A percentile compares a stretch with the other conserved stretches of the same genome.
phyloP scores from a whole-genome alignment of 2,888 invertebrate genomes.

The Unio pictorum region DNA sequence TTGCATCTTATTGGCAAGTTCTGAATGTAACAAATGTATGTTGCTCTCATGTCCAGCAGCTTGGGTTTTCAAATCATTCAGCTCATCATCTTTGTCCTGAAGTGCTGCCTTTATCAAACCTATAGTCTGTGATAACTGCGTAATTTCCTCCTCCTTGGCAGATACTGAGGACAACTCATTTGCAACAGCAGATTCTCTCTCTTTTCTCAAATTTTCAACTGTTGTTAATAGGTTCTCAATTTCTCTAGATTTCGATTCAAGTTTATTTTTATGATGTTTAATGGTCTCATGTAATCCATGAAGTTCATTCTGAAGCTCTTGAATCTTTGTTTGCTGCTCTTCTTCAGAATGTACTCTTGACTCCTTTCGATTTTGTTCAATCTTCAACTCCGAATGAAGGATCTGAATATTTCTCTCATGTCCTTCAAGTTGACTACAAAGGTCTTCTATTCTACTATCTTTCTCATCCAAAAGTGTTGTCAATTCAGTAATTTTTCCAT shows the following conservation, averaged over 20 bases:
- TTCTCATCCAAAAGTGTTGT: too few relatives aligned
- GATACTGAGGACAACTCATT: conserved; percentile 3
- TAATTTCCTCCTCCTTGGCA: conserved; percentile 1
- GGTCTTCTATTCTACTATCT: too few relatives aligned
- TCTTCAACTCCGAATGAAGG: too few relatives aligned
- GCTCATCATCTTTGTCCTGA: conserved; percentile 21
- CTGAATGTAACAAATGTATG: not conserved
- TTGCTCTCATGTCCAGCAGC: not conserved
- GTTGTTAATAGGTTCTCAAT: conserved; percentile 14
- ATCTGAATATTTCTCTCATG: too few relatives aligned
- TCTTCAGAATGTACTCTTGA: too few relatives aligned
- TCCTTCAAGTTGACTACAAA: too few relatives aligned
- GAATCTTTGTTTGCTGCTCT: too few relatives aligned
- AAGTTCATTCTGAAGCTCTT: too few relatives aligned
- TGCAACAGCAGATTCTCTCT: conserved; percentile 1
- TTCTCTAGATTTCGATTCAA: conserved; percentile 8
- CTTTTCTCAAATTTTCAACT: conserved; percentile 15
- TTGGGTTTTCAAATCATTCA: conserved; percentile 13
- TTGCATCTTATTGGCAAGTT: conserved; percentile 20
- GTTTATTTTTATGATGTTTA: conserved; percentile 7
- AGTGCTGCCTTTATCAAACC: conserved; percentile 3
- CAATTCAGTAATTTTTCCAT: too few relatives aligned
- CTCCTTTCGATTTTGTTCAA: too few relatives aligned
- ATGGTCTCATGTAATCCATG: conserved; percentile 3
- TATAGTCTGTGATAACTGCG: too few relatives aligned